Percentiles rank a stretch among this genome's conserved stretches.
These are phyloP conservation scores for Brachionus asplanchnoidis DNA, from an alignment of 1,140 invertebrate genomes.

Conservation along the genomic window DNA sequence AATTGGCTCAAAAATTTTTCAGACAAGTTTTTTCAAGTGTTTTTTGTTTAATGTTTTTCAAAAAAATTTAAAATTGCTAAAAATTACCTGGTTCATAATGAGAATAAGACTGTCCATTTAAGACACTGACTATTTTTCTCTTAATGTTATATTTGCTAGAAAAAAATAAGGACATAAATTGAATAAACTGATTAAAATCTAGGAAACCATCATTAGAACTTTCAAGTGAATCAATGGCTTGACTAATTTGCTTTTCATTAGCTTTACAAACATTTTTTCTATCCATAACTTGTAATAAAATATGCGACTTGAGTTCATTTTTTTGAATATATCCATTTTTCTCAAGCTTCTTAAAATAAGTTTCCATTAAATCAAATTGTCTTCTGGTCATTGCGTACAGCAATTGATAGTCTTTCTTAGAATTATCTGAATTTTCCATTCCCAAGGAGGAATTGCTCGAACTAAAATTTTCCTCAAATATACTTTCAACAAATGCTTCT, in stretches of 20 bases:
- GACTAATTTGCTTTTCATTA: not conserved
- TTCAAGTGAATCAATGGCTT: not conserved
- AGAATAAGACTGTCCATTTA: not conserved
- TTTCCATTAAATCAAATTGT: slow-evolving; percentile 18
- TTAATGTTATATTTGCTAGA: slow-evolving; percentile 23
- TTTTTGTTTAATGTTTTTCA: too few species aligned
- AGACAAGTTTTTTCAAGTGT: too few species aligned
- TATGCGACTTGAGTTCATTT: not conserved
- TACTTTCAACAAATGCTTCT: slow-evolving; percentile 7
- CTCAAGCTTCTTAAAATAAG: not conserved
- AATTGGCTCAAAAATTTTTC: too few species aligned
- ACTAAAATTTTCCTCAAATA: not conserved
- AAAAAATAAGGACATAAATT: slow-evolving; percentile 37
- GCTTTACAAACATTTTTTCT: not conserved
- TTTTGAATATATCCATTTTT: not conserved
- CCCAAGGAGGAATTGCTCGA: not conserved
- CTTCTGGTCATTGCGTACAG: not conserved
- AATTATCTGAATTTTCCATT: not conserved
- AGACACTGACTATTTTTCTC: not conserved
- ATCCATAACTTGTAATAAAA: not conserved
- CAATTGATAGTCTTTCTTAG: not conserved
- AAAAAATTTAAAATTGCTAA: not conserved
- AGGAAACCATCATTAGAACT: not conserved
- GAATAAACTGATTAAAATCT: slow-evolving; percentile 31
- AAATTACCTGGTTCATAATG: slow-evolving; percentile 14